Conservation (phyloP, 2,797 vertebrate genomes). For the Trachurus trachurus region DNA sequence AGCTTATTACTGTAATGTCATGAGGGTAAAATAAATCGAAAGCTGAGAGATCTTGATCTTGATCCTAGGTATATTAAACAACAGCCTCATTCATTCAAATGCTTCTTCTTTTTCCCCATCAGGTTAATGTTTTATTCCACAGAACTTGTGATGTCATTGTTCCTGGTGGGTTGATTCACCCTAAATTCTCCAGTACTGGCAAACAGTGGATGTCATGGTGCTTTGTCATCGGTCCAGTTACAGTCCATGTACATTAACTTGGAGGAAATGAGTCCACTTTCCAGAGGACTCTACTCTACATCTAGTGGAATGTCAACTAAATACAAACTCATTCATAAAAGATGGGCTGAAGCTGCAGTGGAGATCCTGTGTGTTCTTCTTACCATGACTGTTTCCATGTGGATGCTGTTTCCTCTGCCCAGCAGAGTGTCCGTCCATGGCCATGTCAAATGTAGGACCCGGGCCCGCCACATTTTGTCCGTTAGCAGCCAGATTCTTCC, state of each 20-base stretch:
- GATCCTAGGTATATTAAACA: too few relatives aligned
- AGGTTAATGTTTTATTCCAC: not conserved
- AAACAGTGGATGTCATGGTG: too few relatives aligned
- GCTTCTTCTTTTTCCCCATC: not conserved
- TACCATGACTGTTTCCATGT: slow-evolving; percentile 74
- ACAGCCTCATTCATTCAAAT: not conserved
- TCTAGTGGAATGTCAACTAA: not conserved
- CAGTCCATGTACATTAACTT: not conserved
- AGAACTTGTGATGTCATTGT: not conserved
- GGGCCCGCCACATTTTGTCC: slow-evolving; percentile 66
- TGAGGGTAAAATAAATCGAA: too few relatives aligned
- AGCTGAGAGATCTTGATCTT: too few relatives aligned
- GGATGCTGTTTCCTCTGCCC: slow-evolving; percentile 65
- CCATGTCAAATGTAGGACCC: slow-evolving; percentile 76
- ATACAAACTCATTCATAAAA: not conserved
- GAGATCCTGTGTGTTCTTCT: slow-evolving; percentile 42
- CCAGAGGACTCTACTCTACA: not conserved
- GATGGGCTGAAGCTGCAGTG: not conserved
- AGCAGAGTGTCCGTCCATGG: slow-evolving; percentile 66
- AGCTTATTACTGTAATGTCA: not conserved
- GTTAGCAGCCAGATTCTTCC: slow-evolving; percentile 69
- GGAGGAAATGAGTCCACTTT: not conserved
- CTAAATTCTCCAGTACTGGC: not conserved
- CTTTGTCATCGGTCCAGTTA: too few relatives aligned
- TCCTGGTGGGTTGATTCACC: not conserved